Base-by-base conservation (phyloP, 2,113 vertebrate genomes). In the Fulica atra region DNA sequence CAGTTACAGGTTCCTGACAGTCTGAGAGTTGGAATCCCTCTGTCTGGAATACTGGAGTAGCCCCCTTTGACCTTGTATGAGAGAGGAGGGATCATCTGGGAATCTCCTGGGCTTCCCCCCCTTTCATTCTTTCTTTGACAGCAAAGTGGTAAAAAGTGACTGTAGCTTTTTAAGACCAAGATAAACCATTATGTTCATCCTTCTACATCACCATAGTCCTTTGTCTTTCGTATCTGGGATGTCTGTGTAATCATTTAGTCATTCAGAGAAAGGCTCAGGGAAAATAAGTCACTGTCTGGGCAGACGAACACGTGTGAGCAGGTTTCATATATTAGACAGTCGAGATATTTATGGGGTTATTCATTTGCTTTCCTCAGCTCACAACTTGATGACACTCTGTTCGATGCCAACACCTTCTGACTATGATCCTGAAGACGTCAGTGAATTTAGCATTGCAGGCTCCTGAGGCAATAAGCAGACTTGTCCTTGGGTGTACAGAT, bases 231-330 rank as follows among this genome's bases (percentile, higher is more conserved):
- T 44, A 56, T n/a, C 38, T 80, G 63, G 38, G 72, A 57, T 48
- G 69, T 42, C 50, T 73, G 1, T 7, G 19, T 82, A 61, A 68
- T 61, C 0, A 69, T 65, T 60, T 60, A 38, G 1, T 79, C 73
- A 71, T 68, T 68, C 36, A 64, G 70, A 56, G 77, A 50, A 92
- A 69, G 54, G 57, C 16, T 69, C 33, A 29, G 36, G 28, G 48
- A 76, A 85, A 80, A 82, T 20, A 89, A 86, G 80, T 95, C 92
- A 88, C n/a, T 66, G 59, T 86, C 88, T 95, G 76, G 72, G 71
- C 54, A 65, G 68, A 28, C 65, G 26, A 73, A n/a, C 54, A n/a
- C 60, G 40, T 0, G 2, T 82, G 38, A 74, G 10, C 7, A 17
- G 18, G 18, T 88, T 77, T 82, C 21, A 11, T 29, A 5, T 50